phyloP scores from a whole-genome alignment of 2,888 invertebrate genomes.

The Cryptocheilus praepositus region DNA sequence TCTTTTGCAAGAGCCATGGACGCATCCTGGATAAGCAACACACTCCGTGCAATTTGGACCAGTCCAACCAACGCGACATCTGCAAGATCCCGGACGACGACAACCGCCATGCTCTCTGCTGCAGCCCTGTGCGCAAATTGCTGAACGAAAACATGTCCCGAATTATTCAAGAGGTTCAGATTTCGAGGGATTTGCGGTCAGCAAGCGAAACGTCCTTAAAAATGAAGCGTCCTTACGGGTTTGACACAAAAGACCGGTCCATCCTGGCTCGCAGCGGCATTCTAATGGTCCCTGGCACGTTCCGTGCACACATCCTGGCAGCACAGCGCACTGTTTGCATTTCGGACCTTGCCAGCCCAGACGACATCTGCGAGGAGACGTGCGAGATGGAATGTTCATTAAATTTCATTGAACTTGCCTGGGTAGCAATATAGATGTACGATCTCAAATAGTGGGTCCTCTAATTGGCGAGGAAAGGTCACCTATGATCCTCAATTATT shows the following conservation, averaged over 20 bases:
- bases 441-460: too few relatives aligned
- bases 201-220: too few relatives aligned
- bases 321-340: conserved; percentile 90
- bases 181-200: too few relatives aligned
- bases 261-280: conserved; percentile 94
- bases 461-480: too few relatives aligned
- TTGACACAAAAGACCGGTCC: conserved; percentile 91
- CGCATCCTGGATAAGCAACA: conserved; percentile 92
- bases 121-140: conserved; percentile 89
- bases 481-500: too few relatives aligned
- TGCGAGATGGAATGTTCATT: too few relatives aligned
- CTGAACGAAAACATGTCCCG: conserved; percentile 75
- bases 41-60: conserved; percentile 84
- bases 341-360: conserved; percentile 93
- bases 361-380: conserved; percentile 80
- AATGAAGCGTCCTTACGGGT: conserved; percentile 80
- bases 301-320: conserved; percentile 94
- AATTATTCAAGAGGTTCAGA: neutral
- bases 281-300: conserved; percentile 92
- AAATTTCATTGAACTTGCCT: too few relatives aligned
- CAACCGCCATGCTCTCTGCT: conserved; percentile 91
- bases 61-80: conserved; percentile 94
- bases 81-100: conserved; percentile 85
- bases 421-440: too few relatives aligned
- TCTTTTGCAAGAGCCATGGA: conserved; percentile 87